Percentiles rank a stretch among this genome's conserved stretches.
Conservation (phyloP, 2,888 invertebrate species). For the Heliconius sara region DNA sequence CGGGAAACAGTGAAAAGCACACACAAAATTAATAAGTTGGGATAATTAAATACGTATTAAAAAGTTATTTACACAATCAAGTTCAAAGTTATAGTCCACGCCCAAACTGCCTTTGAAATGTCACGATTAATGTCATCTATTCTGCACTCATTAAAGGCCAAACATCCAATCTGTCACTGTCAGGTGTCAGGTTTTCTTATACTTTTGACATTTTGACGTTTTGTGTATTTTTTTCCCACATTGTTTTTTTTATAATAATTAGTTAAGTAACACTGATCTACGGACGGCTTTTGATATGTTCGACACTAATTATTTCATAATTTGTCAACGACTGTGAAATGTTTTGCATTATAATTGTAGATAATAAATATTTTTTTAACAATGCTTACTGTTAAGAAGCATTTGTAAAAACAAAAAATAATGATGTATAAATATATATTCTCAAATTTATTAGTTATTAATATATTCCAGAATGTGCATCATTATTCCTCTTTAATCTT, state of each 20-base stretch:
- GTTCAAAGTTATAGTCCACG: constrained; percentile 38
- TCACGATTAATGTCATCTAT: constrained; percentile 45
- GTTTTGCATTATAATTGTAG: no score
- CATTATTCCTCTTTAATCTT: not conserved
- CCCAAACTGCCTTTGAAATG: constrained; percentile 46
- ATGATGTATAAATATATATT: not conserved
- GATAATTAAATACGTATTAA: not conserved
- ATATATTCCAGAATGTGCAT: no score
- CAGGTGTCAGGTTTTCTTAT: constrained; percentile 38
- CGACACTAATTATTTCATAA: not conserved
- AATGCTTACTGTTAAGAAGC: no score
- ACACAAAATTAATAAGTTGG: not conserved
- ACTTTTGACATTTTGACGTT: constrained; percentile 45
- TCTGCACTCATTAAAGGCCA: constrained; percentile 47
- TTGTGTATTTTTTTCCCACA: constrained; percentile 41
- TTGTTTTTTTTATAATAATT: not conserved
- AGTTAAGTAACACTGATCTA: constrained; percentile 1
- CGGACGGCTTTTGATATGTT: not conserved
- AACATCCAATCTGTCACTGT: constrained; percentile 49
- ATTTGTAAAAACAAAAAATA: not conserved
- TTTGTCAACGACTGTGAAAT: not conserved
- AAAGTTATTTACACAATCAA: constrained; percentile 26
- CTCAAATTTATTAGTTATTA: not conserved
- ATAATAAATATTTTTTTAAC: no score
- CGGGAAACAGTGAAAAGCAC: not conserved